Base-by-base conservation (phyloP, 2,113 vertebrate species). In the Pseudolaguvia tuberculata region DNA sequence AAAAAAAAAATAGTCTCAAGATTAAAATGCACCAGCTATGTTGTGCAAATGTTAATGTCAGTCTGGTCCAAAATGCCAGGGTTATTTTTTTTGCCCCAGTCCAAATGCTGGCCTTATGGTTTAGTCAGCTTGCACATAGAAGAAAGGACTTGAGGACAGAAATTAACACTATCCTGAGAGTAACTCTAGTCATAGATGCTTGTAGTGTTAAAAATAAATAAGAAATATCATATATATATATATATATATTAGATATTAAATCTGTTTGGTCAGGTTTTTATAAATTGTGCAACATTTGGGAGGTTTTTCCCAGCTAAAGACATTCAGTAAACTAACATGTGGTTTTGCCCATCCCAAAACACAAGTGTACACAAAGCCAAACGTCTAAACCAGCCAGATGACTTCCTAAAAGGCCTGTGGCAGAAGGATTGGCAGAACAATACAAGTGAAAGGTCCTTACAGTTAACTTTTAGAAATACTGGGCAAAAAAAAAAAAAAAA, bases 341-440 rank as follows among this genome's bases (percentile, higher is more conserved):
- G n/a, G 39, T 25, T n/a, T 59, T 59, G 55, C 18, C 53, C 2
- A 76, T 69, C 27, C 23, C 66, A 76, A 27, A 6, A 45, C n/a
- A 17, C 10, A 0, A 59, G 55, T 45, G 29, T 27, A 70, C 52
- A 76, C 21, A 42, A 20, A 57, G 5, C 48, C 51, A 4, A 42
- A 25, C 29, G 27, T 68, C 20, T 31, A 13, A 58, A 75, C 23
- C 12, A 75, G 25, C 42, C 25, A 29, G 48, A 51, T 1, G 18
- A 45, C 72, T 74, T 23, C 63, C 39, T 29, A 68, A 48, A 75
- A 15, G 42, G 25, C 61, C 59, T n/a, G 17, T n/a, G 27, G 63
- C 65, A 57, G 31, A 23, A 21, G 39, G 51, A 67, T 21, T 31
- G 23, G 52, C 73, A 75, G n/a, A 63, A 42, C 35, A 68, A 69